These are phyloP conservation scores for Apocheima hispidaria DNA, from an alignment of 2,888 invertebrate species.

Conservation along the genomic window DNA sequence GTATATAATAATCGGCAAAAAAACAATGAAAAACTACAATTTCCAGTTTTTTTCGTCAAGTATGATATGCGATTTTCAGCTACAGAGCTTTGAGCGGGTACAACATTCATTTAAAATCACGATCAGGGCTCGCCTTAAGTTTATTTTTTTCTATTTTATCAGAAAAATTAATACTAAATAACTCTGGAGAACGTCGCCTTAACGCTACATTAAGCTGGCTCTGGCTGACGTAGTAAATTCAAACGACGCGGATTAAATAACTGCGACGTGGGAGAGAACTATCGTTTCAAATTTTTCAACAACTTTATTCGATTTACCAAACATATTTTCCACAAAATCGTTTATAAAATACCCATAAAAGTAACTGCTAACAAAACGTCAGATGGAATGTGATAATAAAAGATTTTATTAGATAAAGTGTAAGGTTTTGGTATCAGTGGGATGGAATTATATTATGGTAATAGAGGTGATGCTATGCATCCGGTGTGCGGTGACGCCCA, in stretches of 20 bases:
- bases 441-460: constrained; percentile 68
- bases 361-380: constrained; percentile 45
- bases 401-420: constrained; percentile 45
- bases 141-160: constrained; percentile 9
- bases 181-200: constrained; percentile 10
- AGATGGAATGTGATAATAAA: constrained; percentile 45
- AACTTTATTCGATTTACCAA: constrained; percentile 44
- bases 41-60: too few relatives aligned
- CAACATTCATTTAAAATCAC: too few relatives aligned
- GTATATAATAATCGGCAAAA: too few relatives aligned
- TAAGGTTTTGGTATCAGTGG: constrained; percentile 51
- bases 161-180: constrained; percentile 6
- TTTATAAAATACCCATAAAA: constrained; percentile 39
- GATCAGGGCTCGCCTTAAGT: too few relatives aligned
- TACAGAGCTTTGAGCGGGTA: too few relatives aligned
- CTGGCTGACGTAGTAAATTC: constrained; percentile 18
- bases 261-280: constrained; percentile 39
- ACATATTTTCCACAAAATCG: constrained; percentile 33
- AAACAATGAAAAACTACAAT: too few relatives aligned
- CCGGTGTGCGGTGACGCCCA: constrained; percentile 71
- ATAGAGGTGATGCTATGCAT: constrained; percentile 64
- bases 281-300: constrained; percentile 39
- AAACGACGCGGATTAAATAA: constrained; percentile 27
- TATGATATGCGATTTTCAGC: too few relatives aligned
- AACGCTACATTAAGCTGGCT: constrained; percentile 16